Evolutionary conservation across 2,888 invertebrate genomes (phyloP), one percentile per base, ranked within the genome.

Genomic region (Phrixothrix hirtus): DNA sequence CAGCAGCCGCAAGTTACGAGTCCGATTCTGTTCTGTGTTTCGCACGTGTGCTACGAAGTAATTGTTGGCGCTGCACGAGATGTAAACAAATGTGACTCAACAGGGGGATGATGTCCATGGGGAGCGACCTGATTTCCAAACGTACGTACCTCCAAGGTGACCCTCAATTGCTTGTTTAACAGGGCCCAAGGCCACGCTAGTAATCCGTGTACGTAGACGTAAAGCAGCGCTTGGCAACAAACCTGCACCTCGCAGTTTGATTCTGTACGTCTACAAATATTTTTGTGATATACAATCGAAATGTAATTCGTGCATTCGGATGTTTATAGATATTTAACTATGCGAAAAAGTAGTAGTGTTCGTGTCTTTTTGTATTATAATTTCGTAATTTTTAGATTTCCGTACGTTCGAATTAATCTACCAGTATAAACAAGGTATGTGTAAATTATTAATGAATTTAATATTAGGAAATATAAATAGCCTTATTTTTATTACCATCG

Each of bases 121-220:
- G 48, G 48, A 50, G 35, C 60, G 51, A 54, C 35, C 47, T 57
- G 54, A 56, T 56, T 54, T 53, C 41, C 49, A 54, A 56, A 55
- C 55, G 54, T 57, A 60, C 46, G 58, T 56, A 58, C 56, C 48
- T 46, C 61, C 71, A 71, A 71, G 72, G 71, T 70, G 71, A 70
- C 71, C 68, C 67, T 63, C 65, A 66, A 68, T 69, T 63, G 67
- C 64, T 68, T 64, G 66, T 67, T 67, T 67, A 61, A 62, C 56
- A 39, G 25, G 43, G 32, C 42, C 35, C 69, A 69, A 69, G 69
- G 70, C 61, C 68, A 67, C 59, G 56, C 58, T 59, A 63, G 61
- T 66, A 66, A 64, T 65, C 66, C 67, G 66, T 61, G 61, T 66
- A 64, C 62, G 62, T 65, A 58, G 39, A 59, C 59, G 39, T 48